Conservation (phyloP, 2,113 vertebrate species). For the Rhabdomys dilectus region DNA sequence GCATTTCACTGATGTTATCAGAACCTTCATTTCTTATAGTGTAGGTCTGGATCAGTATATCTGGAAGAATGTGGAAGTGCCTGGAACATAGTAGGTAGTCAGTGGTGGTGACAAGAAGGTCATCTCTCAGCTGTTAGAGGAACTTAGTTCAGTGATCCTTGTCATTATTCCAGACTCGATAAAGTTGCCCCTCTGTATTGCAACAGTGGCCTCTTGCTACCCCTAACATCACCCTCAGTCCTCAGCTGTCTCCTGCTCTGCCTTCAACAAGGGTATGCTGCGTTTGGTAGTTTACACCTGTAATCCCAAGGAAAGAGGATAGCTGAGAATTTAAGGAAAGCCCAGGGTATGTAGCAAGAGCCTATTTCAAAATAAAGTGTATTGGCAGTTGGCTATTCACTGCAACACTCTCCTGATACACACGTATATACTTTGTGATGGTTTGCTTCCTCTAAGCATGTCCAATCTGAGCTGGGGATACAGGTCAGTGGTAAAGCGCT, state of each 20-base stretch:
- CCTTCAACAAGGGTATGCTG: not conserved
- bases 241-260: not conserved
- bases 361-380: not conserved
- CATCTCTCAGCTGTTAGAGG: not conserved
- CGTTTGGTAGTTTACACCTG: not conserved
- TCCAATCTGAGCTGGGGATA: not conserved
- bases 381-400: not conserved
- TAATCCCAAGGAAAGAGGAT: not conserved
- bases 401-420: not conserved
- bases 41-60: not conserved
- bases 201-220: not conserved
- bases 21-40: not conserved
- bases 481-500: not conserved
- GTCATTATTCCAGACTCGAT: not conserved
- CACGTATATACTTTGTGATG: not conserved
- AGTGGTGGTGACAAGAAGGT: not conserved
- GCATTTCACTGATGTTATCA: not conserved
- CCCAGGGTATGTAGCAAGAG: not conserved
- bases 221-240: not conserved
- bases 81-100: not conserved
- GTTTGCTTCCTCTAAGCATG: constrained; percentile 2
- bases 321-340: not conserved
- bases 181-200: not conserved
- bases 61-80: not conserved
- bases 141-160: not conserved